Evolutionary conservation across 2,888 invertebrate genomes (phyloP).

Genomic region (Exocentrus adspersus): DNA sequence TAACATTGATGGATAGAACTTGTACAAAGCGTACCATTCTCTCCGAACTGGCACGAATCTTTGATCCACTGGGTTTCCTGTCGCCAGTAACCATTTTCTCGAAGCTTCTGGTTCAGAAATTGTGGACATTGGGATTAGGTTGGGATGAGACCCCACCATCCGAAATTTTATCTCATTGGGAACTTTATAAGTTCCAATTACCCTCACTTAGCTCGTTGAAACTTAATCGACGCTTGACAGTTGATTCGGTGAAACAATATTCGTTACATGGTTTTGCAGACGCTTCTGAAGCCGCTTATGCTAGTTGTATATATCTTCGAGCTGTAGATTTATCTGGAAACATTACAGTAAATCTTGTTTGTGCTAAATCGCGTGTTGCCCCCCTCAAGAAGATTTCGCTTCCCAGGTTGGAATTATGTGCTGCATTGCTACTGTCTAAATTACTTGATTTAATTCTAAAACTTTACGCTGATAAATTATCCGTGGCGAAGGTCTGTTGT

Average conservation of each 20-base stretch:
- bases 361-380: background rate
- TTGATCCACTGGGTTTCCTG: background rate
- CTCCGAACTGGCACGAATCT: background rate
- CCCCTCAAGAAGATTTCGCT: background rate
- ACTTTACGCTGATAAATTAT: background rate
- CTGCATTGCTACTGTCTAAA: background rate
- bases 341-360: background rate
- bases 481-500: background rate
- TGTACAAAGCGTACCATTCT: background rate
- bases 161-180: background rate
- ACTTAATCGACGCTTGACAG: background rate
- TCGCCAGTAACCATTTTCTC: background rate
- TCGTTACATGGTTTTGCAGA: too few relatives aligned
- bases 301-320: too few relatives aligned
- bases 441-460: background rate
- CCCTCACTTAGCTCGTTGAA: background rate
- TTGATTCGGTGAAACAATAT: too few relatives aligned
- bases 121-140: background rate
- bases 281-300: too few relatives aligned
- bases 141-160: background rate
- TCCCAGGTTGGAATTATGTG: background rate
- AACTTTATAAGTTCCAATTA: background rate
- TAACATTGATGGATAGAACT: background rate
- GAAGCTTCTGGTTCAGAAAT: background rate
- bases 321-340: too few relatives aligned